Conservation (phyloP, 2,113 vertebrate genomes). For the Elephantulus edwardii region DNA sequence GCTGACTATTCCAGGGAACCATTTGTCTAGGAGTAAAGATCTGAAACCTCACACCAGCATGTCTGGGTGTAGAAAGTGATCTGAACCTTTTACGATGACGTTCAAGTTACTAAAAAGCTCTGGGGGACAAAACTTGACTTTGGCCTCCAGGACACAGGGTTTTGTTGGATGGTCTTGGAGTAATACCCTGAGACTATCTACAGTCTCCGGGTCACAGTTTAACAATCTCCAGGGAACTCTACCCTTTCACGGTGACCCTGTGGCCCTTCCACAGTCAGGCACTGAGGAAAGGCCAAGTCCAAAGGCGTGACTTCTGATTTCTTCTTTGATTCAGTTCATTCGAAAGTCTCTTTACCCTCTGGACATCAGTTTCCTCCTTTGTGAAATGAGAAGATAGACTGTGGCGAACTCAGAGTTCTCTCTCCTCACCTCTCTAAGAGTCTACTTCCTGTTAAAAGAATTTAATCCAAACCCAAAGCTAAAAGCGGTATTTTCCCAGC, state of each 20-base stretch:
- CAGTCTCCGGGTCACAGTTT: not conserved
- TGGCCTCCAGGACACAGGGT: not conserved
- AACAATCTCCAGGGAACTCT: not conserved
- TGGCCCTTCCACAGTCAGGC: not conserved
- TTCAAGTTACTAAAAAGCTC: not conserved
- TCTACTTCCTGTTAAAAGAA: constrained; percentile 27
- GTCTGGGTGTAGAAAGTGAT: not conserved
- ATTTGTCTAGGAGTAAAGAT: not conserved
- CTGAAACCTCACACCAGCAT: not conserved
- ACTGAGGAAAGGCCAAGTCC: not conserved
- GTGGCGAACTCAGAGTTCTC: not conserved
- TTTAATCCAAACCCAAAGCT: not conserved
- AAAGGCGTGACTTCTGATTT: not conserved
- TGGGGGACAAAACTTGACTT: not conserved
- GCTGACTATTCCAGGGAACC: not conserved
- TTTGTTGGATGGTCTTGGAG: not conserved
- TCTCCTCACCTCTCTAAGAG: not conserved
- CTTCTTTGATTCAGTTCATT: not conserved
- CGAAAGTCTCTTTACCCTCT: not conserved
- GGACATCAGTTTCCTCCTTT: not conserved
- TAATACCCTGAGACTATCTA: not conserved
- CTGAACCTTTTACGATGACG: not conserved
- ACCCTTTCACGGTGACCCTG: not conserved
- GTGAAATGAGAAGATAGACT: not conserved
- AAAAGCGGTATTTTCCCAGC: not conserved